Conservation (phyloP, 2,113 vertebrate genomes). For the Chloroceryle aenea region DNA sequence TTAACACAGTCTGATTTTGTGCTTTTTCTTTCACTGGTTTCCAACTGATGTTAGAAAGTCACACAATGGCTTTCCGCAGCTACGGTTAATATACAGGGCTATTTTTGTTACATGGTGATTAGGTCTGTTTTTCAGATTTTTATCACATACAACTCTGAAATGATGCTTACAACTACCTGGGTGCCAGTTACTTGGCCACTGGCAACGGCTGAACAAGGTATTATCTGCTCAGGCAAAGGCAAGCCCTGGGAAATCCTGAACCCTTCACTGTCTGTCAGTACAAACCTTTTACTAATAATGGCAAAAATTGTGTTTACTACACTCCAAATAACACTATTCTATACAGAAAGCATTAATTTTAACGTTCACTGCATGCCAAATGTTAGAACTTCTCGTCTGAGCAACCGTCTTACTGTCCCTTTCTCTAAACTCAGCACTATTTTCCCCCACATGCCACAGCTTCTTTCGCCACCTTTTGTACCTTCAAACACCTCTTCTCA, state of each 20-base stretch:
- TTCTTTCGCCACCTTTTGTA: not conserved
- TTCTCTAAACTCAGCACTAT: not conserved
- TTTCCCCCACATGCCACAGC: not conserved
- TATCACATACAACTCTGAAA: not conserved
- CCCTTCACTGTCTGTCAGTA: not conserved
- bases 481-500: not conserved
- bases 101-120: not conserved
- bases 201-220: not conserved
- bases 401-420: not conserved
- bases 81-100: not conserved
- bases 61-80: fast-evolving
- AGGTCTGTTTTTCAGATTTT: not conserved
- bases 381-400: not conserved
- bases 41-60: not conserved
- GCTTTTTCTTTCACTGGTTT: not conserved
- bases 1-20: not conserved
- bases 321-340: not conserved
- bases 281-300: not conserved
- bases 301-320: not conserved
- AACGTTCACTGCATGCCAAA: not conserved
- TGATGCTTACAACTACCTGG: not conserved
- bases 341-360: not conserved
- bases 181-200: not conserved
- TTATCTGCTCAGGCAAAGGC: not conserved
- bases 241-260: not conserved